Percentiles rank a stretch among this genome's conserved stretches.
Evolutionary conservation across 2,888 invertebrate genomes (phyloP).

Genomic region (Meganola albula): DNA sequence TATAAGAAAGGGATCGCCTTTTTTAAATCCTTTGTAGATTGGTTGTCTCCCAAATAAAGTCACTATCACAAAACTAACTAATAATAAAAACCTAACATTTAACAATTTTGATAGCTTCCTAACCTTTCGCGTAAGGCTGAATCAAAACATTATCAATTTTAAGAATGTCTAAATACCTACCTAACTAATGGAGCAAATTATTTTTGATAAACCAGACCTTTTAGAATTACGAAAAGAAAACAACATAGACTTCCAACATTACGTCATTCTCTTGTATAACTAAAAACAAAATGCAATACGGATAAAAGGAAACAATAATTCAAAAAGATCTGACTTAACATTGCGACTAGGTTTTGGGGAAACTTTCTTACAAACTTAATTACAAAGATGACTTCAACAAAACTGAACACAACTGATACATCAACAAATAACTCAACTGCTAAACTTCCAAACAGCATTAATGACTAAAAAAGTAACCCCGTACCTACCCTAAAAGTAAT

Average conservation of each 20-base stretch:
- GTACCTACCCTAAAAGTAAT: constrained; percentile 67
- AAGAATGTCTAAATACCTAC: constrained; percentile 71
- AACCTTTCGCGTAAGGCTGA: constrained; percentile 55
- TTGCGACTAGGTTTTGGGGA: constrained; percentile 70
- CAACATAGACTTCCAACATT: constrained; percentile 18
- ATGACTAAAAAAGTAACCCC: constrained; percentile 60
- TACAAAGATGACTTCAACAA: constrained; percentile 45
- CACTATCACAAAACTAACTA: constrained; percentile 34
- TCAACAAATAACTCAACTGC: constrained; percentile 34
- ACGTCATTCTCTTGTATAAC: constrained; percentile 27
- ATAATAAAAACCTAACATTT: constrained; percentile 37
- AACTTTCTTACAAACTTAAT: constrained; percentile 56
- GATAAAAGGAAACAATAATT: constrained; percentile 30
- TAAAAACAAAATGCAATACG: constrained; percentile 20
- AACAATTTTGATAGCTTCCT: constrained; percentile 41
- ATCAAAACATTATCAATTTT: constrained; percentile 60
- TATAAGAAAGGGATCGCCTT: too few relatives aligned
- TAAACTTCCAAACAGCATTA: constrained; percentile 38
- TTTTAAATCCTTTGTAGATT: too few relatives aligned
- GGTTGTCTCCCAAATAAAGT: constrained; percentile 29
- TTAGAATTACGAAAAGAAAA: constrained; percentile 39
- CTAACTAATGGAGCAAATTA: constrained; percentile 75
- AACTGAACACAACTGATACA: constrained; percentile 41
- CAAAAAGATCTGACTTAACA: constrained; percentile 59
- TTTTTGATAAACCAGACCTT: constrained; percentile 62